These are phyloP conservation scores for Conistra vaccinii DNA, from an alignment of 2,888 invertebrate genomes.

Conservation along the genomic window DNA sequence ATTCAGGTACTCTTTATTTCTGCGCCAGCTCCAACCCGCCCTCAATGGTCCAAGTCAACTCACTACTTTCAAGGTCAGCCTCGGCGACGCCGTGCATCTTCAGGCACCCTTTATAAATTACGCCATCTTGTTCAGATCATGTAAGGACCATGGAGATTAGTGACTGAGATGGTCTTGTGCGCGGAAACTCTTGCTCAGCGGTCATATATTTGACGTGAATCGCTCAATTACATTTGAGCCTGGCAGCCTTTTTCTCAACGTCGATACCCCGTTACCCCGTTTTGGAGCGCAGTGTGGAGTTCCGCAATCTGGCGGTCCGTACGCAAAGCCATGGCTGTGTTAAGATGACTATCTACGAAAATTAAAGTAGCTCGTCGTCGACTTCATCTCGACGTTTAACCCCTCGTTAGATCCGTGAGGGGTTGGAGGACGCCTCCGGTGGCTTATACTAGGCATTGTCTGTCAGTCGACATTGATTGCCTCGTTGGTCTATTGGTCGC, in stretches of 20 bases:
- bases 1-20: neutral
- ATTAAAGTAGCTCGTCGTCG: neutral
- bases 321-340: neutral
- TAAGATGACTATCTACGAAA: neutral
- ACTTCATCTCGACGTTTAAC: neutral
- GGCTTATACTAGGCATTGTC: neutral
- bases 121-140: neutral
- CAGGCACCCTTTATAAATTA: neutral
- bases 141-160: neutral
- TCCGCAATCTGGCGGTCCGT: too few species aligned
- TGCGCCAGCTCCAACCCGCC: neutral
- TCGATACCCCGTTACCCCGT: neutral
- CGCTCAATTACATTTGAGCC: neutral
- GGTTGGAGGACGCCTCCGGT: neutral
- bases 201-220: neutral
- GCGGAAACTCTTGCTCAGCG: neutral
- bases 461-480: too few species aligned
- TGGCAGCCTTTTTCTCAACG: neutral
- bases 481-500: too few species aligned
- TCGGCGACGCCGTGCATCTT: neutral
- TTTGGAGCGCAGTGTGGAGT: neutral
- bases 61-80: neutral
- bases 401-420: neutral
- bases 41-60: neutral
- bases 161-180: neutral